A percentile compares a stretch with the other conserved stretches of the same genome.
phyloP scores from a whole-genome alignment of 2,797 vertebrate species.

The Peromyscus aztecus region DNA sequence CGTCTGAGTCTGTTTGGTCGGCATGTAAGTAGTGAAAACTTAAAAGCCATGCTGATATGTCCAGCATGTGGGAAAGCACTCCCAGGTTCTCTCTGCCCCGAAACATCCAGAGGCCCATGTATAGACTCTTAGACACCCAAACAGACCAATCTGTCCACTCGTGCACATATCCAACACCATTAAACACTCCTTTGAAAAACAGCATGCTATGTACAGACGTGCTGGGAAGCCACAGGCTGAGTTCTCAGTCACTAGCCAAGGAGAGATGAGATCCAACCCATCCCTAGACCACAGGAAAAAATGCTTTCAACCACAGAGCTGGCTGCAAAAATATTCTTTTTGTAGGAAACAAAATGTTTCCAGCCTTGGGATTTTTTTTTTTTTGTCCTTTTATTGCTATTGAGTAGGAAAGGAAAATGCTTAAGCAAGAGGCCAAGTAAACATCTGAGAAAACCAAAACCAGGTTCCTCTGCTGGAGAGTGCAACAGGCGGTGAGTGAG shows the following conservation, averaged over 20 bases:
- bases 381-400: conserved; percentile 78
- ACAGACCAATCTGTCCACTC: conserved; percentile 7
- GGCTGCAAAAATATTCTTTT: conserved; percentile 86
- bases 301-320: conserved; percentile 83
- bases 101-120: conserved; percentile 50
- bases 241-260: conserved; percentile 78
- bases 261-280: conserved; percentile 81
- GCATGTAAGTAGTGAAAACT: conserved; percentile 73
- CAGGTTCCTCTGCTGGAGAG: conserved; percentile 64
- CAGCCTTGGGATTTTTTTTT: conserved; percentile 71
- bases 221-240: conserved; percentile 80
- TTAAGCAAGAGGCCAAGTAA: conserved; percentile 82
- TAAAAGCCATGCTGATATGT: conserved; percentile 78
- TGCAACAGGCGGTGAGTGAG: not conserved
- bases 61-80: conserved; percentile 78
- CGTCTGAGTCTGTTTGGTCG: conserved; percentile 77
- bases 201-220: conserved; percentile 70
- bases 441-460: conserved; percentile 77
- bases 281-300: conserved; percentile 83
- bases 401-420: conserved; percentile 79
- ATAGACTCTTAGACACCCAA: conserved; percentile 51
- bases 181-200: conserved; percentile 68
- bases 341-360: conserved; percentile 84
- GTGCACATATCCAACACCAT: conserved; percentile 23
- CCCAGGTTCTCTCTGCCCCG: conserved; percentile 28